phyloP scores from a whole-genome alignment of 2,888 invertebrate genomes.

The Diaperis boleti region DNA sequence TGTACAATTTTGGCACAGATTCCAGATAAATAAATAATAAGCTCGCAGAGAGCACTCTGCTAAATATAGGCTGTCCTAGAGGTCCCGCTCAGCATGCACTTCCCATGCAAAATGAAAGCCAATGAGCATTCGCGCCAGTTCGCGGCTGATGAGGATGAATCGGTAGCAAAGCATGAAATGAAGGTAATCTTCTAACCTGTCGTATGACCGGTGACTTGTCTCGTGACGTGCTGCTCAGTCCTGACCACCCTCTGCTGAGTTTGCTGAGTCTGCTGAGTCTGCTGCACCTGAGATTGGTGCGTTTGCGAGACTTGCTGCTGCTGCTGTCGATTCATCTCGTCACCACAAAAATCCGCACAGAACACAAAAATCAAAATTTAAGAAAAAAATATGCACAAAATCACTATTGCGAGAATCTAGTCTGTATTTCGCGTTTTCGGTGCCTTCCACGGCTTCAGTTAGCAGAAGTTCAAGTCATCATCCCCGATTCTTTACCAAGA shows the following conservation, averaged over 20 bases:
- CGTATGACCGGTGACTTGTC: slow-evolving; percentile 80
- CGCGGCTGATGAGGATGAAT: slow-evolving; percentile 39
- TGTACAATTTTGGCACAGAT: slow-evolving; percentile 4
- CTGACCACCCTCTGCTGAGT: slow-evolving; percentile 72
- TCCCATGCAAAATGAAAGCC: slow-evolving; percentile 25
- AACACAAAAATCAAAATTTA: slow-evolving; percentile 53
- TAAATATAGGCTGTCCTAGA: slow-evolving; percentile 5
- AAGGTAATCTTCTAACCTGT: slow-evolving; percentile 71
- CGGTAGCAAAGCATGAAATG: slow-evolving; percentile 34
- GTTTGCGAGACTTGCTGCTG: slow-evolving; percentile 62
- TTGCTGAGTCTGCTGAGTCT: slow-evolving; percentile 68
- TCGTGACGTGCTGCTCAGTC: slow-evolving; percentile 83
- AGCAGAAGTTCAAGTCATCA: slow-evolving; percentile 83
- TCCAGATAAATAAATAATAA: slow-evolving; percentile 11
- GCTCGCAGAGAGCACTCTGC: slow-evolving; percentile 13
- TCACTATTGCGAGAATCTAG: slow-evolving; percentile 55
- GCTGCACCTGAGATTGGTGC: slow-evolving; percentile 62
- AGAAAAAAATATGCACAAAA: slow-evolving; percentile 59
- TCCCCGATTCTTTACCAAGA: slow-evolving; percentile 84
- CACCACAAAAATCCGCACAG: slow-evolving; percentile 63
- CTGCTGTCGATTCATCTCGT: slow-evolving; percentile 83
- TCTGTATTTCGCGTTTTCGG: slow-evolving; percentile 53
- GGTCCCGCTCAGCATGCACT: slow-evolving; percentile 1
- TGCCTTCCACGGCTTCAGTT: slow-evolving; percentile 70
- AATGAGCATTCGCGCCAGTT: slow-evolving; percentile 4